These are phyloP conservation scores for Drosophila tristis DNA, from an alignment of 1,140 invertebrate species.

Conservation along the genomic window DNA sequence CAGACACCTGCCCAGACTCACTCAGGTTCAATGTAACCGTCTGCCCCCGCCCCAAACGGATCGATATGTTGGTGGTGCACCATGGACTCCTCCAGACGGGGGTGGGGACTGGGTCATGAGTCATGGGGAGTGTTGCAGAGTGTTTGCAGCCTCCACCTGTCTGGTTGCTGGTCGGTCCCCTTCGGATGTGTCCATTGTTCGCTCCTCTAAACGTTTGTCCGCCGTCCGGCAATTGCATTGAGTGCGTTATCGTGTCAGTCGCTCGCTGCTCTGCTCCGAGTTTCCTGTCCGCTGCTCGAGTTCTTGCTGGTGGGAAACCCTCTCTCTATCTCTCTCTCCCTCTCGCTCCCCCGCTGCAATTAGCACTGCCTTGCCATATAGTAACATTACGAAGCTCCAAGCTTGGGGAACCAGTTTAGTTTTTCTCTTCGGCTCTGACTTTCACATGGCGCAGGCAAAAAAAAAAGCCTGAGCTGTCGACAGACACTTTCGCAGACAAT, in stretches of 20 bases:
- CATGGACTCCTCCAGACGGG: constrained; percentile 7
- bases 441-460: constrained; percentile 29
- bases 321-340: background rate
- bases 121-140: background rate
- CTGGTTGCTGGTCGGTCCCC: too few species aligned
- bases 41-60: background rate
- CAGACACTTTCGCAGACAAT: constrained; percentile 74
- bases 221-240: constrained; percentile 20
- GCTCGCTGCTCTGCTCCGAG: constrained; percentile 10
- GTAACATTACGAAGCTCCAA: background rate
- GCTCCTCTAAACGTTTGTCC: constrained; percentile 22
- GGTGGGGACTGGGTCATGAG: constrained; percentile 17
- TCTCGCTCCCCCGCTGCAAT: constrained; percentile 40
- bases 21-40: constrained; percentile 42
- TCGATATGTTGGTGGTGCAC: background rate
- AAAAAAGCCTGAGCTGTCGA: constrained; percentile 52
- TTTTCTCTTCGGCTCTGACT: constrained; percentile 13
- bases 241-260: constrained; percentile 57
- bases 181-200: constrained; percentile 17
- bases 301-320: too few species aligned
- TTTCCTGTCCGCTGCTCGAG: constrained; percentile 28
- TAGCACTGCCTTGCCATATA: constrained; percentile 56
- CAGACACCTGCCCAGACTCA: background rate
- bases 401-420: constrained; percentile 37
- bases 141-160: too few species aligned